Evolutionary conservation across 1,140 invertebrate species (phyloP), one percentile per base, ranked within the genome.

Genomic region (Piezodorus guildinii): DNA sequence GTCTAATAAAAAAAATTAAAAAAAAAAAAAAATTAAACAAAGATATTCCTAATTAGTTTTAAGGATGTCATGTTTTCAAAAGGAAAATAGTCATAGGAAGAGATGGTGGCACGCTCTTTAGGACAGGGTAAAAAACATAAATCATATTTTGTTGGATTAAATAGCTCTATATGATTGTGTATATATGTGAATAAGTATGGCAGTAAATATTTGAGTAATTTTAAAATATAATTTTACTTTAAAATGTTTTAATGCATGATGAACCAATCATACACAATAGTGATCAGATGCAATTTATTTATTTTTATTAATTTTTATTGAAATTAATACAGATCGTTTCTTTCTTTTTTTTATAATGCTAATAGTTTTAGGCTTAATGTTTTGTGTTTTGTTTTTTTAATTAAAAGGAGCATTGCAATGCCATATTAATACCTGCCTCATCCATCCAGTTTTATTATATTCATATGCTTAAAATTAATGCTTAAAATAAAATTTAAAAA

Each of bases 121-220:
- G 52, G 52, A 56, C 52, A 56, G 52, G 52, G 52, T 56, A 56
- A 56, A n/a, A n/a, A 56, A 56, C 23, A 23, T 23, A 56, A 56
- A 23, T 23, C 23, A 56, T 56, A 16, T 56, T 56, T 56, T 56
- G 52, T 56, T 56, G 52, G 23, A 49, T 56, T 56, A 25, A 56
- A 56, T 56, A 56, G 34, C 34, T 39, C 34, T 39, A 39, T 39
- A 49, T 49, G n/a, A 49, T 49, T 56, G 23, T 56, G 52, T 56
- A 56, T 4, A 56, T 56, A 56, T 56, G 52, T 56, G 52, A 56
- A 56, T 56, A 56, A 21, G 17, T 56, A 25, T 56, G 52, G 23
- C 52, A 56, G 17, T 56, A 23, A 56, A 56, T 19, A 56, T 25
- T 12, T 10, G 9, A 39, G 1, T 39, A 39, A 39, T 39, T 39